Evolutionary conservation across 2,797 vertebrate species (phyloP).

Genomic region (Acrossocheilus fasciatus): DNA sequence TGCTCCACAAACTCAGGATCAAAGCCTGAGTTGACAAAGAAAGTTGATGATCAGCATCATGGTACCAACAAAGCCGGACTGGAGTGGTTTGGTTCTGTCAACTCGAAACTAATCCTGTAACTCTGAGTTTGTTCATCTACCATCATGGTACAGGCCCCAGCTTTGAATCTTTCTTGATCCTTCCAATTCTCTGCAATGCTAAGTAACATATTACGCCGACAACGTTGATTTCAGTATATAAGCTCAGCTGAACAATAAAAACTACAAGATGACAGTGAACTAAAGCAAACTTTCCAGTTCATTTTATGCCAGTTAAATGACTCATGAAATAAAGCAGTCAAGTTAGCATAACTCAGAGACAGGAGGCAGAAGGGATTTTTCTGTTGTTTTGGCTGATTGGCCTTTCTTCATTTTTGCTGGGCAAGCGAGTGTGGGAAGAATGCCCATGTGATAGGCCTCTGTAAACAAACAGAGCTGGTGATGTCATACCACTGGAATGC

Average conservation of each 20-base stretch:
- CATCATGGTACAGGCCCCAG: too few species aligned
- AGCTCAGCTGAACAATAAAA: neutral
- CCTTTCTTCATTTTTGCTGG: conserved; percentile 39
- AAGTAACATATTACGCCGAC: neutral
- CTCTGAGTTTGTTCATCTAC: too few species aligned
- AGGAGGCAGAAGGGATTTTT: conserved; percentile 6
- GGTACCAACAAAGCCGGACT: too few species aligned
- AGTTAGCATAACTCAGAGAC: conserved; percentile 1
- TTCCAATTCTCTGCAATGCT: neutral
- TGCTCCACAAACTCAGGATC: too few species aligned
- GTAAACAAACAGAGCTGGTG: conserved; percentile 57
- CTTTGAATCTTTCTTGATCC: neutral
- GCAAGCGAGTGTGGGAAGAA: conserved; percentile 47
- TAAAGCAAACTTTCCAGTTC: conserved; percentile 15
- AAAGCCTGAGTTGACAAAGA: too few species aligned
- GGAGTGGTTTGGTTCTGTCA: too few species aligned
- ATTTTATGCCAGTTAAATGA: neutral
- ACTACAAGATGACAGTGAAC: neutral
- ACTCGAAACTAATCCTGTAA: too few species aligned
- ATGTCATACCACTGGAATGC: conserved; percentile 58
- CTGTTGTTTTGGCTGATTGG: conserved; percentile 25
- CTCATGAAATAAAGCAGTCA: conserved; percentile 1
- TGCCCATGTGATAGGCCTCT: conserved; percentile 45
- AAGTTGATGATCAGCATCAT: too few species aligned
- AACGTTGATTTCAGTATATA: neutral